Conservation (phyloP, 1,140 invertebrate species). For the Thalassaphorura encarpata region DNA sequence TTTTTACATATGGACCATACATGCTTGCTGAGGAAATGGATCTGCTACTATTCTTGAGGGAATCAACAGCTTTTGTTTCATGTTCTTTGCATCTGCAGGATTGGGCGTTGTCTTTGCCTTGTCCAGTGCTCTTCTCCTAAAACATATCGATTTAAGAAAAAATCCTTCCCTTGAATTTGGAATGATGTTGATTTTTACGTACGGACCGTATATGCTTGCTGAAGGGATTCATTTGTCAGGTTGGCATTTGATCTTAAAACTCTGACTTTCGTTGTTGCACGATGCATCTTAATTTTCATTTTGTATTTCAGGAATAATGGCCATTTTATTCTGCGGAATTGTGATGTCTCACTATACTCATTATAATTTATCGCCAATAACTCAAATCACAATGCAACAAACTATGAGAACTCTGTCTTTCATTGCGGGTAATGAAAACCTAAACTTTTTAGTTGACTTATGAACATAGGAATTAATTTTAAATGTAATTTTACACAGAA, state of each 20-base stretch:
- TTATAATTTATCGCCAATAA: constrained; percentile 94
- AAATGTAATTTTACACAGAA: constrained; percentile 45
- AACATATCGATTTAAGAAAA: constrained; percentile 86
- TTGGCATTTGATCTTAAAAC: constrained; percentile 41
- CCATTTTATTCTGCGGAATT: constrained; percentile 96
- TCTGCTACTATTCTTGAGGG: constrained; percentile 83
- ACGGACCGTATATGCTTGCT: constrained; percentile 93
- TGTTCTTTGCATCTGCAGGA: constrained; percentile 97
- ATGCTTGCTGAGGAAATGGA: constrained; percentile 94
- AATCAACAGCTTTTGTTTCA: constrained; percentile 82
- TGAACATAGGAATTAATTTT: neutral
- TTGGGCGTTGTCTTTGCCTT: constrained; percentile 94
- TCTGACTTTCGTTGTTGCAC: neutral
- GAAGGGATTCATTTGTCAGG: constrained; percentile 94
- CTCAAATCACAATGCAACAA: constrained; percentile 98
- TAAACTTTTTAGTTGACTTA: constrained; percentile 1
- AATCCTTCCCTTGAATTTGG: constrained; percentile 98
- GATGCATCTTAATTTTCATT: constrained; percentile 1
- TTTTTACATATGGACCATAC: constrained; percentile 97
- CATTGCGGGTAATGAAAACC: constrained; percentile 56
- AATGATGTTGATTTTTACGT: constrained; percentile 96
- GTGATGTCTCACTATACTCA: constrained; percentile 99
- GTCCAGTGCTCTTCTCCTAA: constrained; percentile 73
- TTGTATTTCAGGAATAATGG: constrained; percentile 81
- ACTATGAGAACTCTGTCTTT: constrained; percentile 96